Base-by-base conservation (phyloP, 2,888 invertebrate genomes). In the Pocota personata region DNA sequence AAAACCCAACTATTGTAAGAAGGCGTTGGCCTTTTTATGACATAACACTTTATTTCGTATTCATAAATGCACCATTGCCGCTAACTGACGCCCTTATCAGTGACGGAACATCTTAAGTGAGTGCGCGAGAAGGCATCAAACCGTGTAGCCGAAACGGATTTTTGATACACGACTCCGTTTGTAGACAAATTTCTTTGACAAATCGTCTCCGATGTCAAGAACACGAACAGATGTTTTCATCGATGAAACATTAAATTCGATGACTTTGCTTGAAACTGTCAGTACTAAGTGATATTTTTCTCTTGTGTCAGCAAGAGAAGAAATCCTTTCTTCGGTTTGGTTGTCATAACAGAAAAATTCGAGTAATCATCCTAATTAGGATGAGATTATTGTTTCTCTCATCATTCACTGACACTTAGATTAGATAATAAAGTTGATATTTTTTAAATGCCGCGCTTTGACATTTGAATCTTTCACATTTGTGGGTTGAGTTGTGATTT, bases 11-110 rank as follows among this genome's bases (percentile, higher is more conserved):
- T 35, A 64, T 52, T 67, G 32, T 40, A 58, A 37, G 40, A 24
- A 84, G 79, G 73, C 83, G 83, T 80, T 80, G 71, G 80, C 69
- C 55, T 75, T 76, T 80, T 84, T 84, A 84, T 80, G 80, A 75
- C 84, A 75, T 80, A 69, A 84, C 84, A 84, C 80, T 79, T 84
- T 84, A 71, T 80, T 75, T 69, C 50, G 40, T 40, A 57, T 75
- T 71, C 75, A 64, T 80, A 80, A 84, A 64, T 84, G 75, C 75
- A 57, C 35, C 75, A 71, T 30, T 71, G 77, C 55, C 32, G 40
- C 4, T 4, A 2, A 4, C 50, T 50, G 8, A 73, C 66, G 50
- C 72, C 58, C 67, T 84, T 84, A 76, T 84, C 75, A 75, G 58
- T 37, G 58, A 58, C 58, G 50, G 66, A 35, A 80, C 67, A 80